Conservation (phyloP, 1,140 invertebrate genomes). For the Cataglyphis hispanica region DNA sequence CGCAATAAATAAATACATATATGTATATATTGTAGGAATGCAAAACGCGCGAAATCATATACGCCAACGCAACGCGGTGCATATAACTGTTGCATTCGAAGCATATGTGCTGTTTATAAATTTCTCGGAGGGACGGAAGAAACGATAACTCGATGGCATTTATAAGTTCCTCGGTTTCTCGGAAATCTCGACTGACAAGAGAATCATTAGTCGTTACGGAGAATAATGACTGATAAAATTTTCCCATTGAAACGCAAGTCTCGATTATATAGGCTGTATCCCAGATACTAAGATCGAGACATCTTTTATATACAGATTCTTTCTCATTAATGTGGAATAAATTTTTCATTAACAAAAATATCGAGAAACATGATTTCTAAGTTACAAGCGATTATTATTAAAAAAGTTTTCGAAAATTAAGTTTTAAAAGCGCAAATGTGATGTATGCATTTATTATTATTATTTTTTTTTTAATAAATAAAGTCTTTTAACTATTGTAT, state of each 20-base stretch:
- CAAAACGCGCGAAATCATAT: constrained; percentile 57
- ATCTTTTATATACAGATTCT: neutral
- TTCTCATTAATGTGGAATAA: neutral
- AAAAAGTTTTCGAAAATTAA: too few relatives aligned
- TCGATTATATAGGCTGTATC: neutral
- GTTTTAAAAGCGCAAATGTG: too few relatives aligned
- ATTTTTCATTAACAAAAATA: neutral
- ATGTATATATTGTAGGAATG: constrained; percentile 43
- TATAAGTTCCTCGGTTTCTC: constrained; percentile 63
- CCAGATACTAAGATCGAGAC: neutral
- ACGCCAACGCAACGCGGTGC: constrained; percentile 3
- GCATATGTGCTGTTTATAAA: constrained; percentile 61
- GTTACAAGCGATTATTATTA: neutral
- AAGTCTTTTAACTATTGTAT: too few relatives aligned
- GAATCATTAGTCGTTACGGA: constrained; percentile 35
- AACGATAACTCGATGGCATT: constrained; percentile 51
- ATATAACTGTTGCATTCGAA: constrained; percentile 38
- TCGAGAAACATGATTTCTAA: neutral
- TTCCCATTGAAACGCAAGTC: constrained; percentile 16
- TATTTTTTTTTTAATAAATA: too few relatives aligned
- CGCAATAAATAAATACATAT: neutral
- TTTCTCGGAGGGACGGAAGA: constrained; percentile 50
- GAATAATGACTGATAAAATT: constrained; percentile 69
- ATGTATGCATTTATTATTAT: too few relatives aligned
- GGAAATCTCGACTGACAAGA: constrained; percentile 60